Conservation (phyloP, 2,888 invertebrate species). For the Parnassius apollo region DNA sequence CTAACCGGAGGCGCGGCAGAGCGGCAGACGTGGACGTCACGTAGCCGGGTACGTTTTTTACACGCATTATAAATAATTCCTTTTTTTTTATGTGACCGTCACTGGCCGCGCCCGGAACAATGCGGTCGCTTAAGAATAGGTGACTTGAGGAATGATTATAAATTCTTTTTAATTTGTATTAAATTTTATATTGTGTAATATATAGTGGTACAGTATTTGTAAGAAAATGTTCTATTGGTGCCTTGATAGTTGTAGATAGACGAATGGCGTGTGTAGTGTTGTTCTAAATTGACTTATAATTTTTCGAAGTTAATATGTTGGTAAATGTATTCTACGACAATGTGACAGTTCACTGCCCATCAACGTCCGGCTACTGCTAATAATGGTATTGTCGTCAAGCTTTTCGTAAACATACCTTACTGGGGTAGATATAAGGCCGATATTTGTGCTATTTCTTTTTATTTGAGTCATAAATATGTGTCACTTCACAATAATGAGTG, state of each 20-base stretch:
- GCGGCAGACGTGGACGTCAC: conserved; percentile 45
- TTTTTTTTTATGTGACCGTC: conserved; percentile 28
- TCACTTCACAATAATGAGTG: conserved; percentile 7
- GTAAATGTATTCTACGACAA: conserved; percentile 9
- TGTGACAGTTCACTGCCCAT: conserved; percentile 8
- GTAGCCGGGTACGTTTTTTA: conserved; percentile 45
- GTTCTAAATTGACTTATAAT: not conserved
- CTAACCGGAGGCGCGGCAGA: conserved; percentile 50
- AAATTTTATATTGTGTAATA: conserved; percentile 1
- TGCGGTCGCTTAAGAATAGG: conserved; percentile 9
- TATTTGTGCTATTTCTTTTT: not conserved
- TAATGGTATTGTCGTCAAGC: not conserved
- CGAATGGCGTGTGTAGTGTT: not conserved
- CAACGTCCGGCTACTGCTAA: conserved; percentile 13
- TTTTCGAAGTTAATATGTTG: conserved; percentile 1
- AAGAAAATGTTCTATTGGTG: conserved; percentile 3
- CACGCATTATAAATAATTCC: conserved; percentile 51
- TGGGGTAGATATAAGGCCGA: not conserved
- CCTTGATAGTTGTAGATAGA: not conserved
- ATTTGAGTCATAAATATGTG: conserved; percentile 13
- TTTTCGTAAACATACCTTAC: not conserved
- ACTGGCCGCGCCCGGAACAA: not conserved
- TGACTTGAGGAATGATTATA: conserved; percentile 24
- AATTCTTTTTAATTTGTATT: conserved; percentile 6
- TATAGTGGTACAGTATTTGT: not conserved